Percentiles rank a stretch among this genome's conserved stretches.
These are phyloP conservation scores for Eupithecia inturbata DNA, from an alignment of 2,888 invertebrate species.

Conservation along the genomic window DNA sequence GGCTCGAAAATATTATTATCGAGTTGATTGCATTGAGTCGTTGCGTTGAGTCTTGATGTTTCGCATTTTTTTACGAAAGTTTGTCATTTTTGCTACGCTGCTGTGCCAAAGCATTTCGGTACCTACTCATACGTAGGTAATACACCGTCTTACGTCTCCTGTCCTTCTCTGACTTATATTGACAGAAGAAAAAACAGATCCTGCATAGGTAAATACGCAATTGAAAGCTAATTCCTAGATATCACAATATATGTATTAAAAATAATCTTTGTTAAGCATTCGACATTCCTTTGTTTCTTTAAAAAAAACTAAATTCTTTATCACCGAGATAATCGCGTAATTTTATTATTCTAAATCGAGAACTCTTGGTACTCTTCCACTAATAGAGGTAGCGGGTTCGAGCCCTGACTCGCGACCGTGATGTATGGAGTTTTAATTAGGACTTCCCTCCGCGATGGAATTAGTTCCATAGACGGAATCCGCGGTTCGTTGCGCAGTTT, in stretches of 20 bases:
- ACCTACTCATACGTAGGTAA: neutral
- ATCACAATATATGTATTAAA: neutral
- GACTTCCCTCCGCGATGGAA: slow-evolving; percentile 63
- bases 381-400: slow-evolving; percentile 61
- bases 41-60: neutral
- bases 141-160: too few species aligned
- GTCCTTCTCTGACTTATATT: neutral
- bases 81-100: neutral
- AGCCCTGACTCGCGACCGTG: slow-evolving; percentile 58
- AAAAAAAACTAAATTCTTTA: neutral
- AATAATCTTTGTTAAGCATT: too few species aligned
- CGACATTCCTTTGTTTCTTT: neutral
- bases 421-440: slow-evolving; percentile 81
- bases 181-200: neutral
- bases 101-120: neutral
- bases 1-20: neutral
- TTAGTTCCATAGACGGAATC: slow-evolving; percentile 20
- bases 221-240: neutral
- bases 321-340: neutral
- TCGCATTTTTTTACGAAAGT: neutral
- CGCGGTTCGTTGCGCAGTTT: slow-evolving; percentile 7
- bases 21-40: neutral
- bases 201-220: neutral
- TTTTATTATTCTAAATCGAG: slow-evolving; percentile 19
- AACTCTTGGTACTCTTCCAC: slow-evolving; percentile 49